Evolutionary conservation across 1,140 invertebrate species (phyloP), one percentile per base, ranked within the genome.

Genomic region (Eumaeus atala): DNA sequence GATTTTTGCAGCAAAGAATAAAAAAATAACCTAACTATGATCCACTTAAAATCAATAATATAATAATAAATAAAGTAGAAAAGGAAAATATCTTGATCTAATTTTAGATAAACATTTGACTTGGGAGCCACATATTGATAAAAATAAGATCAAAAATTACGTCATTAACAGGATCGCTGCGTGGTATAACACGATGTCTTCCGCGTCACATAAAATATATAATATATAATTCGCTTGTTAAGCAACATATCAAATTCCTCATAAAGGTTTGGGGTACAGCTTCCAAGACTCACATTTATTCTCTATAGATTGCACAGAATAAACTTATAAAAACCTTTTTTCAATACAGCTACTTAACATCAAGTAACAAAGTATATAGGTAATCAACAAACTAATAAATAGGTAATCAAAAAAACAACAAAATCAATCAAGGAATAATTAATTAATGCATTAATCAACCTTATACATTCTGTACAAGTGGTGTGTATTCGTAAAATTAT

Each of bases 1-100:
- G 66, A 70, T 54, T 37, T 33, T 50, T 7, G 21, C 40, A 42
- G 40, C 66, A 18, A 66, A 69, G 65, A 69, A n/a, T n/a, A 72
- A 73, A 71, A 66, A 62, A 60, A 56, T 54, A 61, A 10, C 9
- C 16, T 34, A 44, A 51, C 9, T 59, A 66, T 67, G 47, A 60
- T 63, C 49, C 59, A 58, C 14, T 10, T 51, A 28, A 33, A 12
- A 47, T 59, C 44, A 51, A 48, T 38, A 50, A 52, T 14, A 56
- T 4, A 49, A 51, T 0, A 59, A 67, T 64, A 1, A 47, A n/a
- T n/a, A n/a, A n/a, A n/a, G n/a, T n/a, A n/a, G n/a, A n/a, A n/a
- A n/a, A n/a, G n/a, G n/a, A n/a, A n/a, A n/a, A n/a, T n/a, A n/a
- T n/a, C n/a, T n/a, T n/a, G n/a, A n/a, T n/a, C n/a, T 74, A 28